Conservation (phyloP, 1,140 invertebrate species). For the Brachionus angularis region DNA sequence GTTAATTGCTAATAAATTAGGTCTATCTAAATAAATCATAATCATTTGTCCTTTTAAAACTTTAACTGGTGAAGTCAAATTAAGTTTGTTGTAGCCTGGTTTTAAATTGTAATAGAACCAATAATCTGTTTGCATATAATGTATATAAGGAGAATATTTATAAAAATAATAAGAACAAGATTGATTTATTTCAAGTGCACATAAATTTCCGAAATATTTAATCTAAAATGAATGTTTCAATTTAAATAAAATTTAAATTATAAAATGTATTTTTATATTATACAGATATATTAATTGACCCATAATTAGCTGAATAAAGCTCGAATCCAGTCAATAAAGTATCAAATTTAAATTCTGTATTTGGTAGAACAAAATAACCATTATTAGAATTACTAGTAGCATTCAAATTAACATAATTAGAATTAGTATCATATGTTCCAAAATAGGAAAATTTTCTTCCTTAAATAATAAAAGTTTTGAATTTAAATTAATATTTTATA, state of each 20-base stretch:
- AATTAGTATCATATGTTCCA: no score
- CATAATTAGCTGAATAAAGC: not conserved
- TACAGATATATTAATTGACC: not conserved
- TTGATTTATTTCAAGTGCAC: no score
- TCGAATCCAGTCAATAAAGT: not conserved
- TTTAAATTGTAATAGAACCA: no score
- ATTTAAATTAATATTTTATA: no score
- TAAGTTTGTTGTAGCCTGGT: no score
- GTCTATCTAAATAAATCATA: not conserved
- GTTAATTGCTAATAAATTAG: not conserved
- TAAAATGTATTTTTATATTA: not conserved
- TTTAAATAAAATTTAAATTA: not conserved
- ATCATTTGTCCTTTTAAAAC: not conserved
- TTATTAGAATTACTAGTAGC: no score
- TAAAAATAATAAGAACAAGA: no score
- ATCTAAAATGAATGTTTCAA: conserved; percentile 1
- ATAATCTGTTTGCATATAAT: no score
- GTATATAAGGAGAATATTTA: no score
- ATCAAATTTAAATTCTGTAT: conserved; percentile 22
- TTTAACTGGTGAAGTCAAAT: not conserved
- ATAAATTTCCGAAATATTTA: conserved; percentile 11
- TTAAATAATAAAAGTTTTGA: no score
- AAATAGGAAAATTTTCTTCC: no score
- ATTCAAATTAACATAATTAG: no score
- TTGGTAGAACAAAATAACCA: conserved; percentile 1